Base-by-base conservation (phyloP, 2,888 invertebrate genomes). In the Lepidochrysops patricia region DNA sequence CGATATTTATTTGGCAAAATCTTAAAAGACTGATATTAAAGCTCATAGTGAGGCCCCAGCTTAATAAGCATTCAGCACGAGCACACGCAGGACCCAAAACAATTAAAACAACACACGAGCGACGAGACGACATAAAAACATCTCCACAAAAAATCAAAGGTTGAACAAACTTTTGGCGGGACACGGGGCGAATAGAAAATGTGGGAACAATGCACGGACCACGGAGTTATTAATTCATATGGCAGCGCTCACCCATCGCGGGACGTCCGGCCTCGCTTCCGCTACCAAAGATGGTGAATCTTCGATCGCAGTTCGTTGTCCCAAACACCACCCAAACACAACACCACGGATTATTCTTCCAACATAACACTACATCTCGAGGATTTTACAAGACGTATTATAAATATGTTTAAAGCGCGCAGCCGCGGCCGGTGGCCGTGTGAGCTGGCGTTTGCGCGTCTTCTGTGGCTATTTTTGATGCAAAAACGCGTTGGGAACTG, bases 261-360 rank as follows among this genome's bases (percentile, higher is more conserved):
- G 83, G 82, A 87, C 88, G 86, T 89, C 89, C 89, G 88, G 75
- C 75, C 82, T 72, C 80, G 78, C 86, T 89, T 89, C 89, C 89
- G 89, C 79, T 87, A 83, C 88, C 89, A 85, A 88, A 89, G 88
- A 88, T 85, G 89, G 89, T 77, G 79, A 83, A 86, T 87, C 81
- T 80, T 80, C 74, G 70, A 71, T 71, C 72, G 72, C 80, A 81
- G 88, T 86, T 84, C 87, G 84, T 87, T 87, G 85, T 72, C 72
- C 68, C 68, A 73, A 73, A 72, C 66, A 66, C 68, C 19, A 9
- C 29, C 67, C 67, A 63, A 68, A 66, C 62, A 67, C 66, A 58
- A 29, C 60, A 65, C 58, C 57, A 57, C 65, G 61, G 63, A 60
- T 64, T 63, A 62, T 61, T 66, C 62, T 43, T 19, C 19, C 43